Conservation (phyloP, 2,888 invertebrate genomes). For the Pandemis corylana region DNA sequence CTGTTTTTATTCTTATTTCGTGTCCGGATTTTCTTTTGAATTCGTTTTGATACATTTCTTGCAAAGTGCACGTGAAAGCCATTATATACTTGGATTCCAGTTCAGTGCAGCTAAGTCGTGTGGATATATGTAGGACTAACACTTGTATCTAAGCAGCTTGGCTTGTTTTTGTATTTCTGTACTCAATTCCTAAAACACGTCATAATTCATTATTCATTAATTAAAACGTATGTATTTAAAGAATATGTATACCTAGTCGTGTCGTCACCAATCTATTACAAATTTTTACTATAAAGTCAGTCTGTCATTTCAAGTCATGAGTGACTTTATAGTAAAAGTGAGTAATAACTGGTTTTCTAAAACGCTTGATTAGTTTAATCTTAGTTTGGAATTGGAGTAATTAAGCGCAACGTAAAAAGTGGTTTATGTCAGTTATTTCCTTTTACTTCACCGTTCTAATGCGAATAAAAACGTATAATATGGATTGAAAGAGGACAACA, state of each 20-base stretch:
- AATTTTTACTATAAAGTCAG: too few species aligned
- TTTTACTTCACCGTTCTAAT: constrained; percentile 14
- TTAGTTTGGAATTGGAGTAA: constrained; percentile 14
- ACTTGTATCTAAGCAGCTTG: too few species aligned
- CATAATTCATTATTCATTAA: too few species aligned
- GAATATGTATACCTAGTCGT: too few species aligned
- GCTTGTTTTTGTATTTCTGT: too few species aligned
- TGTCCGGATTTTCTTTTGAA: not conserved
- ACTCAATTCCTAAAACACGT: too few species aligned
- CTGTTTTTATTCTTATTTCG: not conserved
- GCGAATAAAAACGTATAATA: constrained; percentile 23
- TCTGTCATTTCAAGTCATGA: not conserved
- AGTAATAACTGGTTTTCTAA: constrained; percentile 21
- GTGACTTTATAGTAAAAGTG: not conserved
- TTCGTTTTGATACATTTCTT: not conserved
- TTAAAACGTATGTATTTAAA: too few species aligned
- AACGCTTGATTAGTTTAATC: not conserved
- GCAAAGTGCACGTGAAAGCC: not conserved
- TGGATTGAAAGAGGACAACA: constrained; percentile 30
- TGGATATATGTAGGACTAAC: not conserved
- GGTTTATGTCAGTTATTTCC: constrained; percentile 24
- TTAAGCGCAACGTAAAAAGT: constrained; percentile 30
- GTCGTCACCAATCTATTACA: too few species aligned
- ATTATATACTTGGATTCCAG: not conserved
- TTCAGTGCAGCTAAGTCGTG: not conserved